Evolutionary conservation across 2,888 invertebrate species (phyloP), one percentile per base, ranked within the genome.

Genomic region (Diplolepis rosae): DNA sequence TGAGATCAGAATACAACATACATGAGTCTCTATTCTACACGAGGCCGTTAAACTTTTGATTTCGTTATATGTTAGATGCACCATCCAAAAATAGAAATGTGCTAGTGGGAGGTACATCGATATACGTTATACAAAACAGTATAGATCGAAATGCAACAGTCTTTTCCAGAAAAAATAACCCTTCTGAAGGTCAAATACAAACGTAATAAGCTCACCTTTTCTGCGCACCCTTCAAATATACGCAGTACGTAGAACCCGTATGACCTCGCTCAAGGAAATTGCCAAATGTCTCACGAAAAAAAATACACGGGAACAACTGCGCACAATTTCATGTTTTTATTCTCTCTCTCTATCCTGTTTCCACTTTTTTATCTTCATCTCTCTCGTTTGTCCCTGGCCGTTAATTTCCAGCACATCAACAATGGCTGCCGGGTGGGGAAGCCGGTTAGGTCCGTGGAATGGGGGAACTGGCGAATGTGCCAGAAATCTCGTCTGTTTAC

Each of bases 391-490:
- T 50, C 61, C 69, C 69, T 65, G 69, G 70, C 42, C 61, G 61
- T 61, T 61, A 61, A 42, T 61, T 61, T 42, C 39, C 27, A 27
- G 27, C 13, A 42, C 22, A 42, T 61, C 61, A 61, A 61, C 61
- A 42, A 42, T 42, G 28, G 39, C 15, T 61, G 39, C 61, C 39
- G 65, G 72, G 68, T 48, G 70, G 71, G 69, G 69, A 71, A 72
- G 74, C 71, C 73, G 42, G 72, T 74, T 76, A 76, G 73, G 73
- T 66, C 67, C 50, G 68, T n/a, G 65, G 75, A 76, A 79, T 79
- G 81, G 81, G 80, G 79, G 68, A 67, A 65, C 67, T 69, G 79
- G 79, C 80, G 87, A 85, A 85, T 83, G 83, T 86, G 83, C 87
- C 77, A 86, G 88, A 88, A 88, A 76, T 77, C 80, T 77, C 84